Conservation (phyloP, 2,113 vertebrate genomes). For the Dinomys branickii region DNA sequence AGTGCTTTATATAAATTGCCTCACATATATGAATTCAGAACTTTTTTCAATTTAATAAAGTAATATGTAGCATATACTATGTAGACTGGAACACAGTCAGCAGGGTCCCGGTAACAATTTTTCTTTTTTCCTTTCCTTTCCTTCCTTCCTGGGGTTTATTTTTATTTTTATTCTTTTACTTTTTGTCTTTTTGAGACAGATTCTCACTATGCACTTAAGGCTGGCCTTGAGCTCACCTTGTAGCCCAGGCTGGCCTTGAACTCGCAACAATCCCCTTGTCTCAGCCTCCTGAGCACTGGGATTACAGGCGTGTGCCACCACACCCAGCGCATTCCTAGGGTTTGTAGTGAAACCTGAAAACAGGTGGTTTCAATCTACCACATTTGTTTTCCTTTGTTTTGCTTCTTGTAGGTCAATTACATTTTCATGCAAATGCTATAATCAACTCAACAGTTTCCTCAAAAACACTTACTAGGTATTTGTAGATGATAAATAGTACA, state of each 20-base stretch:
- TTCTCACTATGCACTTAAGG: background rate
- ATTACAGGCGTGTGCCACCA: background rate
- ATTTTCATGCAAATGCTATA: constrained; percentile 14
- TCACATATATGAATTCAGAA: background rate
- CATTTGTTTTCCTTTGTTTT: background rate
- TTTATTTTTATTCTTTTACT: background rate
- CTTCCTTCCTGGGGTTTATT: too few species aligned
- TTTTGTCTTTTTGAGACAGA: background rate
- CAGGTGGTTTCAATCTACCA: background rate
- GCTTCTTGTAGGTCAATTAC: background rate
- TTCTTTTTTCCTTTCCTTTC: background rate
- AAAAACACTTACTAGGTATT: background rate
- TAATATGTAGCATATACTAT: background rate
- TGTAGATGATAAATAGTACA: background rate
- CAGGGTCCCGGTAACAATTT: background rate
- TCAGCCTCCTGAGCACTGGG: background rate
- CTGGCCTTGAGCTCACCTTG: background rate
- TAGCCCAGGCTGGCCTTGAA: background rate
- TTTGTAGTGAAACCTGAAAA: background rate
- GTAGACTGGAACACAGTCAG: background rate
- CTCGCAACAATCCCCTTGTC: background rate
- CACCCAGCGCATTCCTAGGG: background rate
- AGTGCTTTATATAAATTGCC: background rate
- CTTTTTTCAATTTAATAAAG: background rate
- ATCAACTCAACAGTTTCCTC: background rate